Conservation (phyloP, 2,888 invertebrate genomes). For the Drosophila multiciliata region DNA sequence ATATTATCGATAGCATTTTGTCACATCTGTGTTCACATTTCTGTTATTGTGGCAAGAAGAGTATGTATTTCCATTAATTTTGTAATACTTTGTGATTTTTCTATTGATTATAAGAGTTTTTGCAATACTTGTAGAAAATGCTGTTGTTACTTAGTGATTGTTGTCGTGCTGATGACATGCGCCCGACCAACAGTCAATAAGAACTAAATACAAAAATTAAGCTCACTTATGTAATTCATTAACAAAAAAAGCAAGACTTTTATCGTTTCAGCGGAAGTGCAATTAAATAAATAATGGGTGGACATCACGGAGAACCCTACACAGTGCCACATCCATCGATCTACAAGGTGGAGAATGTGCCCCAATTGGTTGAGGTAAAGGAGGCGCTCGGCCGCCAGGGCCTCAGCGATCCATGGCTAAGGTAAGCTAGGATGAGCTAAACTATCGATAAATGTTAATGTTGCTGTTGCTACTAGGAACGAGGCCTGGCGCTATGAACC, state of each 20-base stretch:
- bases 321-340: constrained; percentile 90
- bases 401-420: constrained; percentile 94
- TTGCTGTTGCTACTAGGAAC: constrained; percentile 86
- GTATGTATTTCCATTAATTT: constrained; percentile 36
- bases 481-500: constrained; percentile 92
- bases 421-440: constrained; percentile 85
- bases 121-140: background rate
- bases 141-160: background rate
- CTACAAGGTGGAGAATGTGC: constrained; percentile 90
- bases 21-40: constrained; percentile 19
- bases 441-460: background rate
- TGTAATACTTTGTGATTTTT: background rate
- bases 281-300: constrained; percentile 85
- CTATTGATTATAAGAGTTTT: background rate
- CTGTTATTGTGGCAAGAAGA: constrained; percentile 33
- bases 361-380: constrained; percentile 88
- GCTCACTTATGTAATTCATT: constrained; percentile 61
- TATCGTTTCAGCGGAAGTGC: constrained; percentile 13
- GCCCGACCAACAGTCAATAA: background rate
- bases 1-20: constrained; percentile 22
- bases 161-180: background rate
- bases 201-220: constrained; percentile 4
- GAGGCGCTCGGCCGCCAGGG: constrained; percentile 89
- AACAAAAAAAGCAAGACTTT: constrained; percentile 2
- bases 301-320: constrained; percentile 87